phyloP scores from a whole-genome alignment of 2,888 invertebrate genomes.

The Melinaea marsaeus region DNA sequence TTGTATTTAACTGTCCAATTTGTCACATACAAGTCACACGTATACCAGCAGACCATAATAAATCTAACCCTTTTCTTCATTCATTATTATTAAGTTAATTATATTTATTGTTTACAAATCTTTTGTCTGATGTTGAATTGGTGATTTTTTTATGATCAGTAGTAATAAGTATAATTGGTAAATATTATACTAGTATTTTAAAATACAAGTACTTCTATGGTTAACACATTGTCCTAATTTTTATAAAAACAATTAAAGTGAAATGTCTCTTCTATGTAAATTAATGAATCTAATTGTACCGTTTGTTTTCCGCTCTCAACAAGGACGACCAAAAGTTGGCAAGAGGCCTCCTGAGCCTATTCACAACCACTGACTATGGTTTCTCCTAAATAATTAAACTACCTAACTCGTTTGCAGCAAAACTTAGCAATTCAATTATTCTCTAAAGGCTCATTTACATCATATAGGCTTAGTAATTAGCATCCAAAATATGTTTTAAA shows the following conservation, averaged over 20 bases:
- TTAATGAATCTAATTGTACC: neutral
- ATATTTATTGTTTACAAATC: too few relatives aligned
- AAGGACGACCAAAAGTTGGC: neutral
- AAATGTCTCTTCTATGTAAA: neutral
- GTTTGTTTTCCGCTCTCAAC: neutral
- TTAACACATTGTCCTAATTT: too few relatives aligned
- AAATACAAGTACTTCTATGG: too few relatives aligned
- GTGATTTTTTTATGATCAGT: too few relatives aligned
- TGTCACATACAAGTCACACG: conserved; percentile 16
- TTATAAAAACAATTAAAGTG: neutral
- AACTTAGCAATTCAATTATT: conserved; percentile 23
- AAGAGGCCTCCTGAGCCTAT: conserved; percentile 13
- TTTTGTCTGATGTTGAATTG: too few relatives aligned
- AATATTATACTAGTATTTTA: too few relatives aligned
- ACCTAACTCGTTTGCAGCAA: conserved; percentile 20
- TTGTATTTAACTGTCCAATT: conserved; percentile 24
- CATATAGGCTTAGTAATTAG: conserved; percentile 5
- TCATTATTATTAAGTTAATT: too few relatives aligned
- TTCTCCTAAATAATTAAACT: conserved; percentile 26
- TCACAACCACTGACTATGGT: conserved; percentile 22
- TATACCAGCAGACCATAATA: too few relatives aligned
- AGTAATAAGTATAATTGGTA: too few relatives aligned
- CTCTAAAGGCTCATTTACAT: conserved; percentile 18
- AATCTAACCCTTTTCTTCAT: too few relatives aligned
- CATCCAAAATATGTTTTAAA: neutral